phyloP scores from a whole-genome alignment of 2,113 vertebrate species.

The Corydoras maculifer region DNA sequence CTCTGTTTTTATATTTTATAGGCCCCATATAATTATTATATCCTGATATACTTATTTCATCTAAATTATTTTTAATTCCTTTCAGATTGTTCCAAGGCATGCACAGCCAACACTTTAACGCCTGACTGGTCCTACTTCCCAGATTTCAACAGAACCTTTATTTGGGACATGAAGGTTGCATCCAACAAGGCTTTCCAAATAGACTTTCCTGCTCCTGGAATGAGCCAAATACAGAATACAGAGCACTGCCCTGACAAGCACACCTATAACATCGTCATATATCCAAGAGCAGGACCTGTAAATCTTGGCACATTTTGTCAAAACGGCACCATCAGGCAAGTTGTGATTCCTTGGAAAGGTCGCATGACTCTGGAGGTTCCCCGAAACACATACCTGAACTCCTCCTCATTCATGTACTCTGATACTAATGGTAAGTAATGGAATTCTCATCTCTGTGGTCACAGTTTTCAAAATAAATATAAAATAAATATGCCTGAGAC shows the following conservation, averaged over 20 bases:
- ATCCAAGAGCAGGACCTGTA: slow-evolving; percentile 40
- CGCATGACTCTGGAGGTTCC: slow-evolving; percentile 63
- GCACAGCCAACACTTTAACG: slow-evolving; percentile 64
- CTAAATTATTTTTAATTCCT: background rate
- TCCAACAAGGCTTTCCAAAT: slow-evolving; percentile 67
- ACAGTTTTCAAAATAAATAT: too few relatives aligned
- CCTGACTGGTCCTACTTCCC: slow-evolving; percentile 61
- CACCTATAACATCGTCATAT: slow-evolving; percentile 65
- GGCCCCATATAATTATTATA: background rate
- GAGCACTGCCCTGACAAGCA: slow-evolving; percentile 65
- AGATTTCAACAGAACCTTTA: slow-evolving; percentile 75
- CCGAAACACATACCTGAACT: slow-evolving; percentile 50
- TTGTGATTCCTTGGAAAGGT: slow-evolving; percentile 67
- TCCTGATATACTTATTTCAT: background rate
- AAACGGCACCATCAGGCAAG: slow-evolving; percentile 68
- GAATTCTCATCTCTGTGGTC: background rate
- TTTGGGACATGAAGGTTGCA: slow-evolving; percentile 71
- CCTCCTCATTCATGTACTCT: slow-evolving; percentile 70
- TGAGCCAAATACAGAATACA: slow-evolving; percentile 69
- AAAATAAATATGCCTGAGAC: too few relatives aligned
- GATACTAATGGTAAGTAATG: slow-evolving; percentile 71
- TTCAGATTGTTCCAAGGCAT: slow-evolving; percentile 71
- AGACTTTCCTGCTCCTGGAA: slow-evolving; percentile 66
- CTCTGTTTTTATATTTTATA: background rate
- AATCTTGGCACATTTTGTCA: slow-evolving; percentile 81